phyloP scores from a whole-genome alignment of 2,888 invertebrate species.

The Ernsta delagoae region DNA sequence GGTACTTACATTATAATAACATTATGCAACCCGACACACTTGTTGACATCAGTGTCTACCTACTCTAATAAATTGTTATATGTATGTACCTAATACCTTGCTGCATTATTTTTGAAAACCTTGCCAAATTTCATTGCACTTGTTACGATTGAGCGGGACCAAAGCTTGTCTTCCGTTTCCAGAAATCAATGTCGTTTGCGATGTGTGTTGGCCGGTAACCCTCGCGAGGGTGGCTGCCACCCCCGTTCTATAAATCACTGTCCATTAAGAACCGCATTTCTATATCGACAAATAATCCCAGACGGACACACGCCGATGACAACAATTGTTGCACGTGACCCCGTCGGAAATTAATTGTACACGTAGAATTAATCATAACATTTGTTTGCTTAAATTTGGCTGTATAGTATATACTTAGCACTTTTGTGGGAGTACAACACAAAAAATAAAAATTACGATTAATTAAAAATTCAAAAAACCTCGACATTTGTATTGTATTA shows the following conservation, averaged over 20 bases:
- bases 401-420: no score
- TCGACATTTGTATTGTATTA: no score
- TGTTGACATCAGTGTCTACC: no score
- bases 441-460: no score
- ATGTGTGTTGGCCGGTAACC: constrained; percentile 65
- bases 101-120: neutral
- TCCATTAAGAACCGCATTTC: constrained; percentile 77
- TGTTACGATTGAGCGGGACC: constrained; percentile 51
- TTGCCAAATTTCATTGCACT: constrained; percentile 28
- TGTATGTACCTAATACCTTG: no score
- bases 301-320: constrained; percentile 32
- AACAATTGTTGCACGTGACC: constrained; percentile 34
- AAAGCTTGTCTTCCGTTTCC: constrained; percentile 68
- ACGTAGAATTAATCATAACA: constrained; percentile 20
- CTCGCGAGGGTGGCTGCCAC: constrained; percentile 73
- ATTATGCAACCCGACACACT: no score
- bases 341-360: constrained; percentile 27
- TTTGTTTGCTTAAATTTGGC: neutral
- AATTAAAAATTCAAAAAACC: no score
- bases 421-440: no score
- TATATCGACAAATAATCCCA: constrained; percentile 58
- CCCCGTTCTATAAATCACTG: constrained; percentile 84
- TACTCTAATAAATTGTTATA: no score
- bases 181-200: constrained; percentile 81
- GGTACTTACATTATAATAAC: no score